Base-by-base conservation (phyloP, 53 echinoderm and acorn worm species). In the Luidia sarsii region DNA sequence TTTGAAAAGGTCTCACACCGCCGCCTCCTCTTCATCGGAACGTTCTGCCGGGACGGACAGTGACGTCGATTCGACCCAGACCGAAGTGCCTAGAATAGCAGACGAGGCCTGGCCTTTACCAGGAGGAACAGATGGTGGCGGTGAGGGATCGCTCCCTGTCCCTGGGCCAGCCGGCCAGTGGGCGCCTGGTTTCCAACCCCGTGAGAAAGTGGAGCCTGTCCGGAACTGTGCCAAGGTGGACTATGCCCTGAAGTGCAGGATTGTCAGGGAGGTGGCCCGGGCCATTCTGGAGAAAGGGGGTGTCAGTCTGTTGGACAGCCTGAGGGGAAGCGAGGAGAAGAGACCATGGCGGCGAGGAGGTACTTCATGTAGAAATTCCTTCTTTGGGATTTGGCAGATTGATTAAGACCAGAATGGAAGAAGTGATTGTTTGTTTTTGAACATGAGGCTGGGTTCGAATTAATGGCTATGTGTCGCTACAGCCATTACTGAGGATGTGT, bases 321-420 rank as follows among this genome's bases (percentile, higher is more conserved):
- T 39, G 48, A 59, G 48, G 48, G 57, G 33, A 21, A 69, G 60
- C 35, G 81, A 57, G 22, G 63, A 53, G 27, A 52, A 23, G 52
- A 88, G 80, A 36, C 48, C 87, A 3, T 96, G 97, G 97, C 83
- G 85, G 45, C 85, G 71, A 88, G 97, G 93, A 96, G 97, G 97
- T 96, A 88, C 39, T 28, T 15, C 24, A 7, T 65, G 24, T 39
- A 33, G 33, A 16, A 33, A 14, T 15, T 65, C 39, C 11, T 22
- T 65, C 21, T 23, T 62, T 18, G 8, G 29, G 10, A 16, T 32
- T 62, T 18, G 29, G 23, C 16, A 11, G 23, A 30, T 62, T 8
- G 11, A 10, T 30, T 7, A n/a, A n/a, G n/a, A n/a, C n/a, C n/a
- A n/a, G n/a, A n/a, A n/a, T n/a, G n/a, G n/a, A n/a, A n/a, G n/a